Conservation (phyloP, 2,888 invertebrate genomes). For the Cyaniris semiargus region DNA sequence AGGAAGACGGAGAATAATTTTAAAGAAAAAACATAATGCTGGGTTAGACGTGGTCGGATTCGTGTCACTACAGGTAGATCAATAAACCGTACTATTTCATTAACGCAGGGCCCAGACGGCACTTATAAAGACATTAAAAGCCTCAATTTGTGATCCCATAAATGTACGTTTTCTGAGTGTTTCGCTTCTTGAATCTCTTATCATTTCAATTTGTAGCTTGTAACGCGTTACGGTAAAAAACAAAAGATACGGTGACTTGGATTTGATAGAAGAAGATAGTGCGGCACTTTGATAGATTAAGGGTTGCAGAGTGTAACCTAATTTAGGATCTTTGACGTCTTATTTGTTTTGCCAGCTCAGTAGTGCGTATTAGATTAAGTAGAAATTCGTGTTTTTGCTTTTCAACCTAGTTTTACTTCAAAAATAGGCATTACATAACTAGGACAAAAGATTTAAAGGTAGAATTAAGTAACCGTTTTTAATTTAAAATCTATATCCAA, state of each 20-base stretch:
- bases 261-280: slow-evolving; percentile 12
- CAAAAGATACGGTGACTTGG: slow-evolving; percentile 19
- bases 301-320: slow-evolving; percentile 21
- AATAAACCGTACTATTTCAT: slow-evolving; percentile 76
- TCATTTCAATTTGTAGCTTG: slow-evolving; percentile 30
- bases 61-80: slow-evolving; percentile 78
- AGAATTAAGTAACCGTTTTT: neutral
- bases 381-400: neutral
- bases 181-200: slow-evolving; percentile 31
- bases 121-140: slow-evolving; percentile 80
- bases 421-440: neutral
- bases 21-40: slow-evolving; percentile 73
- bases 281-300: slow-evolving; percentile 17
- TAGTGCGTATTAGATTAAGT: neutral
- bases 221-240: slow-evolving; percentile 25
- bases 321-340: slow-evolving; percentile 10
- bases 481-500: neutral
- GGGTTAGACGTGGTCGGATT: slow-evolving; percentile 66
- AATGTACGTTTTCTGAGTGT: slow-evolving; percentile 40
- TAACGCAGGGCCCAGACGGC: slow-evolving; percentile 70
- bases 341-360: neutral
- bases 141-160: slow-evolving; percentile 54
- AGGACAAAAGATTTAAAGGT: neutral
- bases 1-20: slow-evolving; percentile 59
- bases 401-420: neutral